Conservation (phyloP, 2,113 vertebrate species). For the Bungarus multicinctus region DNA sequence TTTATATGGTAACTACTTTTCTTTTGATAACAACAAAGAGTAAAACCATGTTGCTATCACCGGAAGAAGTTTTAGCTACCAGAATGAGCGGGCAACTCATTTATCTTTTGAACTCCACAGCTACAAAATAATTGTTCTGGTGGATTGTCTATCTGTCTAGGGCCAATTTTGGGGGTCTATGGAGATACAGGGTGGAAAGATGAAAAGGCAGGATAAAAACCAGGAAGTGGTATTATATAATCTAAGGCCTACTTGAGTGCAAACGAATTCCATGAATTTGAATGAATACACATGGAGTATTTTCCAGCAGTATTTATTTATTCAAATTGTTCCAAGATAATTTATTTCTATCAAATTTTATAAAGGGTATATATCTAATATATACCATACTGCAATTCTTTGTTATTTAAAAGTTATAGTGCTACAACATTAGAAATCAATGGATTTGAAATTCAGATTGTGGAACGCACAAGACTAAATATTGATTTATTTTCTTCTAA, state of each 20-base stretch:
- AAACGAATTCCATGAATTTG: background rate
- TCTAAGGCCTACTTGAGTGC: background rate
- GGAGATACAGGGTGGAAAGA: background rate
- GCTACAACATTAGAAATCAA: background rate
- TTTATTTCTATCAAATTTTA: background rate
- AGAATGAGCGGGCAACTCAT: background rate
- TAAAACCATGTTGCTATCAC: background rate
- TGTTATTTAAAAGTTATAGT: background rate
- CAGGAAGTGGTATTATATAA: background rate
- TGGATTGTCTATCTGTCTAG: background rate
- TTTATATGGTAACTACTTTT: background rate
- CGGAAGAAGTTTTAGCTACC: background rate
- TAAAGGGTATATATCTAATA: background rate
- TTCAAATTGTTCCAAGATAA: background rate
- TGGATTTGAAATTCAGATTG: background rate
- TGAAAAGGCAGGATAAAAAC: background rate
- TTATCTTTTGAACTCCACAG: background rate
- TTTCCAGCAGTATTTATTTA: background rate
- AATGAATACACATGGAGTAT: background rate
- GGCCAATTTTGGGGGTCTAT: background rate
- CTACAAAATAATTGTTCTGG: background rate
- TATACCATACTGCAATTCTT: background rate
- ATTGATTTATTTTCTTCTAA: background rate
- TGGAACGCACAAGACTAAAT: background rate
- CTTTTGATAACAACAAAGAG: background rate